A percentile compares a stretch with the other conserved stretches of the same genome.
These are phyloP conservation scores for Asobara japonica DNA, from an alignment of 1,140 invertebrate species.

Conservation along the genomic window DNA sequence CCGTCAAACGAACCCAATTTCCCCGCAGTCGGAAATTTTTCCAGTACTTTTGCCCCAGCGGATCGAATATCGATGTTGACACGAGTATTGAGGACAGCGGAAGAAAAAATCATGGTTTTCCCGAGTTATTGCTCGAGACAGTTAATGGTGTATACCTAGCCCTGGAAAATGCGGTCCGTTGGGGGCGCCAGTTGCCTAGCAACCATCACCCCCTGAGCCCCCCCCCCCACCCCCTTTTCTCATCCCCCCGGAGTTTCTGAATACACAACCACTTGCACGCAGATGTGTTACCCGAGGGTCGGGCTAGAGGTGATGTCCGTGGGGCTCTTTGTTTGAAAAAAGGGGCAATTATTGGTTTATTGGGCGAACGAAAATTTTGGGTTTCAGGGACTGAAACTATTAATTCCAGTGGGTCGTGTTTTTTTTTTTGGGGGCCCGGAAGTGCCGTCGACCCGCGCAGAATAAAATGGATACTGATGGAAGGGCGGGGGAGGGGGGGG, in stretches of 20 bases:
- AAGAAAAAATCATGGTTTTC: neutral
- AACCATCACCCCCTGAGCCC: conserved; percentile 38
- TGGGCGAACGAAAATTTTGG: conserved; percentile 4
- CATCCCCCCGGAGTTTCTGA: neutral
- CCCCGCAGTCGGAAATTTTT: no score
- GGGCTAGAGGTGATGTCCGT: conserved; percentile 1
- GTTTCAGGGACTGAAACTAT: neutral
- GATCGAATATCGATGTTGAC: neutral
- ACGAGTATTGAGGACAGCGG: neutral
- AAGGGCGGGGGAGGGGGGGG: no score
- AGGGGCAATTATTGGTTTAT: neutral
- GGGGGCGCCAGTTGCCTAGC: conserved; percentile 61
- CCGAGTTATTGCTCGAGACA: conserved; percentile 16
- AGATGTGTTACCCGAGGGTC: conserved; percentile 31
- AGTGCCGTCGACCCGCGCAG: no score
- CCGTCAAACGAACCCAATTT: no score
- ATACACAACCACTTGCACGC: conserved; percentile 37
- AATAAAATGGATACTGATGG: no score
- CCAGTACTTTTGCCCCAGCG: no score
- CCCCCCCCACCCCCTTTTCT: conserved; percentile 29
- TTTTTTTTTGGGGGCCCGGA: neutral
- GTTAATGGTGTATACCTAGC: conserved; percentile 9
- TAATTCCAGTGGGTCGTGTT: neutral
- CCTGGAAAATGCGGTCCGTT: conserved; percentile 33
- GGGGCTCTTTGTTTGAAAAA: neutral